Conservation (phyloP, 2,797 vertebrate species). For the Hapalemur alaotrensis region DNA sequence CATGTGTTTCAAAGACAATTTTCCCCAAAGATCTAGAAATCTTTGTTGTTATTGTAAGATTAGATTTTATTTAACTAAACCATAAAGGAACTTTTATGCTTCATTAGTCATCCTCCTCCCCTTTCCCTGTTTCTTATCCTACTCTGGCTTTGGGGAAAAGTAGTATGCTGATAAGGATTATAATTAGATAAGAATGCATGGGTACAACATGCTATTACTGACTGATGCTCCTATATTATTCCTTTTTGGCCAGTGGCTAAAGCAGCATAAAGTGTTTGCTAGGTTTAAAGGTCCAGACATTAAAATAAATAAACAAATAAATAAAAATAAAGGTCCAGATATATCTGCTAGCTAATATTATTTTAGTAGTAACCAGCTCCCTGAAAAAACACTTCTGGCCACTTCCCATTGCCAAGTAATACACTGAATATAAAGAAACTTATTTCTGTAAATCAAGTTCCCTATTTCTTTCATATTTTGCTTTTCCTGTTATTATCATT, state of each 20-base stretch:
- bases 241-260: not conserved
- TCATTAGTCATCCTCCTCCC: not conserved
- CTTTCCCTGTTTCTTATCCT: not conserved
- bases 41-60: constrained; percentile 25
- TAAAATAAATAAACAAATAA: not conserved
- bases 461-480: not conserved
- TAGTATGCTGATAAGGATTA: not conserved
- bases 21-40: constrained; percentile 6
- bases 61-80: constrained; percentile 51
- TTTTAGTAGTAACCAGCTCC: not conserved
- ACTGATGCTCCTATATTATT: not conserved
- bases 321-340: not conserved
- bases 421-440: not conserved
- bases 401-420: not conserved
- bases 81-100: constrained; percentile 17
- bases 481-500: not conserved
- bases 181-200: constrained; percentile 7
- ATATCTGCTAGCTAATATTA: not conserved
- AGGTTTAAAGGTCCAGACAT: not conserved
- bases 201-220: not conserved
- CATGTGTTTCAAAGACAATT: not conserved
- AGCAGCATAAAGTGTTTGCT: not conserved
- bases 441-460: not conserved
- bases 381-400: not conserved
- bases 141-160: constrained; percentile 11